Conservation (phyloP, 2,113 vertebrate genomes). For the Nanorana parkeri region DNA sequence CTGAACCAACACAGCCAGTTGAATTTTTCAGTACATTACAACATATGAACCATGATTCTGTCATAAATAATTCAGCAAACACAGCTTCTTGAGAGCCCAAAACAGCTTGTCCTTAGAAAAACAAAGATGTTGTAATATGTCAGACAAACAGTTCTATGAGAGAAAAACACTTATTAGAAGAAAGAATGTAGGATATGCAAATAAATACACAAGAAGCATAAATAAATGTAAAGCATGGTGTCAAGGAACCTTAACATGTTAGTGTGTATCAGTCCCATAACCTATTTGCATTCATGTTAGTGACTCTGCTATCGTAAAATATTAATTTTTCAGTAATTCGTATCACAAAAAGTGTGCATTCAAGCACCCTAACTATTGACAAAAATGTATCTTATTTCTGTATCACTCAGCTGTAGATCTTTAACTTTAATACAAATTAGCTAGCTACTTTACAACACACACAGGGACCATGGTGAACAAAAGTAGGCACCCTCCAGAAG, state of each 20-base stretch:
- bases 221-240: not conserved
- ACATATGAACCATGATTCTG: slow-evolving; percentile 30
- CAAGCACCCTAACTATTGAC: too few species aligned
- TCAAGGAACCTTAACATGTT: not conserved
- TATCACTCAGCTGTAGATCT: too few species aligned
- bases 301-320: too few species aligned
- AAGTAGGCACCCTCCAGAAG: too few species aligned
- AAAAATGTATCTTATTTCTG: too few species aligned
- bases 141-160: slow-evolving; percentile 23
- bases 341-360: too few species aligned
- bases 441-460: too few species aligned
- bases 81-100: slow-evolving; percentile 41
- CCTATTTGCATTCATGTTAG: too few species aligned
- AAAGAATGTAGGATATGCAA: not conserved
- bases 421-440: too few species aligned
- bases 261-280: not conserved
- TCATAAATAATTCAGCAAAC: slow-evolving; percentile 51
- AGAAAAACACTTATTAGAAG: slow-evolving; percentile 26
- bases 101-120: slow-evolving; percentile 48
- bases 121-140: slow-evolving; percentile 41
- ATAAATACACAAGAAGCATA: too few species aligned
- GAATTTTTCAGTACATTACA: slow-evolving; percentile 35
- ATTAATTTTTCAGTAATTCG: too few species aligned
- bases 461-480: too few species aligned
- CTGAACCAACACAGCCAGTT: slow-evolving; percentile 39